Conservation (phyloP, 2,113 vertebrate species). For the Speoplatyrhinus poulsoni region DNA sequence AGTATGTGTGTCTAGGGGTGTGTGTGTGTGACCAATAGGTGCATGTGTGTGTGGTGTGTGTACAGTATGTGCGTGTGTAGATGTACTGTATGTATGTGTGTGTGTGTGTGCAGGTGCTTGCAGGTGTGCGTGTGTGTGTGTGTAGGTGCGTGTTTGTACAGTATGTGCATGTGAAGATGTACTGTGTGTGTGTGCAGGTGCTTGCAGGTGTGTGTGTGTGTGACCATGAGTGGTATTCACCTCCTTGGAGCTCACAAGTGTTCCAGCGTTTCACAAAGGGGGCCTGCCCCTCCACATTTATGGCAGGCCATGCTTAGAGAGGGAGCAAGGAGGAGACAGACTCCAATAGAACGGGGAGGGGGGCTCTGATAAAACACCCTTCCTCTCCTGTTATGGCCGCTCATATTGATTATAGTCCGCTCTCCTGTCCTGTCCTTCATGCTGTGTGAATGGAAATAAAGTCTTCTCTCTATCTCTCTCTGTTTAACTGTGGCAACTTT, state of each 20-base stretch:
- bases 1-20: not conserved
- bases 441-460: conserved; percentile 35
- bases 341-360: not conserved
- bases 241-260: conserved; percentile 20
- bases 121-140: too few relatives aligned
- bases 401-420: conserved; percentile 24
- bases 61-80: too few relatives aligned
- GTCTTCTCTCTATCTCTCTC: too few relatives aligned
- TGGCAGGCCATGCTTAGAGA: not conserved
- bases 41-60: too few relatives aligned
- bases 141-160: not conserved
- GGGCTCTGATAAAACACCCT: conserved; percentile 43
- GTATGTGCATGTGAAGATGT: conserved; percentile 2
- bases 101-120: too few relatives aligned
- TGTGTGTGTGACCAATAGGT: not conserved
- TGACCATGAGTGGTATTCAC: conserved; percentile 26
- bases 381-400: conserved; percentile 36
- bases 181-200: not conserved
- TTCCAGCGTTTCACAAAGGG: conserved; percentile 9
- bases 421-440: conserved; percentile 25
- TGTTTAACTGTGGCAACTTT: too few relatives aligned
- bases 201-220: conserved; percentile 4
- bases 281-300: conserved; percentile 3
- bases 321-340: not conserved
- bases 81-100: too few relatives aligned